These are phyloP conservation scores for Epistrophe grossulariae DNA, from an alignment of 2,888 invertebrate species.

Conservation along the genomic window DNA sequence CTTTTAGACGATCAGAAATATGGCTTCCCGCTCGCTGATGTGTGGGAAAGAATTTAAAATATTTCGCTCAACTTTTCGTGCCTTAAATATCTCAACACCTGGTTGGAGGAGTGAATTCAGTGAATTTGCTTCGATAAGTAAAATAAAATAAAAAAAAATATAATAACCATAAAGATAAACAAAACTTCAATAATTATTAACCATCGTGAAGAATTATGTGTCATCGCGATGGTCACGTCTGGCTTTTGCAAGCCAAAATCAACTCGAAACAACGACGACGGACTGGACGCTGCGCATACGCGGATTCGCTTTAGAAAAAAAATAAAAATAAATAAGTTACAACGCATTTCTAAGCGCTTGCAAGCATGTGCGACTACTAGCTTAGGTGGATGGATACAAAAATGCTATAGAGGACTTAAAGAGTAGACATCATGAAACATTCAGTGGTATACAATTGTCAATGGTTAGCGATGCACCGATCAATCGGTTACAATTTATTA, in stretches of 20 bases:
- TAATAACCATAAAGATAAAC: constrained; percentile 70
- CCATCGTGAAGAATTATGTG: constrained; percentile 71
- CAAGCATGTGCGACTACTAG: constrained; percentile 63
- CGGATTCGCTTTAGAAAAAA: constrained; percentile 17
- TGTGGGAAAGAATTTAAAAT: constrained; percentile 65
- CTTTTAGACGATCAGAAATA: not conserved
- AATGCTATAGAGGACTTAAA: not conserved
- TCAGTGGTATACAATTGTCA: constrained; percentile 58
- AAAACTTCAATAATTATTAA: constrained; percentile 70
- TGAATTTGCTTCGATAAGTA: constrained; percentile 14
- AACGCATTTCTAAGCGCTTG: constrained; percentile 50
- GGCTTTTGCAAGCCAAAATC: constrained; percentile 50
- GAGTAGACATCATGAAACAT: not conserved
- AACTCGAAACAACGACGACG: constrained; percentile 30
- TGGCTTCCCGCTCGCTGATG: not conserved
- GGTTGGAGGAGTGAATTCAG: constrained; percentile 48
- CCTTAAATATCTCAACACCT: constrained; percentile 42
- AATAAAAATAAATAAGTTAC: not conserved
- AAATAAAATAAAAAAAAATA: constrained; percentile 20
- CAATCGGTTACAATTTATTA: constrained; percentile 72
- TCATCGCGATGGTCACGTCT: constrained; percentile 74
- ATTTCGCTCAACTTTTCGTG: constrained; percentile 29
- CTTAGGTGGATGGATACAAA: constrained; percentile 41
- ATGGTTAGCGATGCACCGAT: constrained; percentile 65
- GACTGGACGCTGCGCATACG: constrained; percentile 44